A percentile compares a stretch with the other conserved stretches of the same genome.
These are phyloP conservation scores for Xanthia icteritia DNA, from an alignment of 2,888 invertebrate genomes.

Conservation along the genomic window DNA sequence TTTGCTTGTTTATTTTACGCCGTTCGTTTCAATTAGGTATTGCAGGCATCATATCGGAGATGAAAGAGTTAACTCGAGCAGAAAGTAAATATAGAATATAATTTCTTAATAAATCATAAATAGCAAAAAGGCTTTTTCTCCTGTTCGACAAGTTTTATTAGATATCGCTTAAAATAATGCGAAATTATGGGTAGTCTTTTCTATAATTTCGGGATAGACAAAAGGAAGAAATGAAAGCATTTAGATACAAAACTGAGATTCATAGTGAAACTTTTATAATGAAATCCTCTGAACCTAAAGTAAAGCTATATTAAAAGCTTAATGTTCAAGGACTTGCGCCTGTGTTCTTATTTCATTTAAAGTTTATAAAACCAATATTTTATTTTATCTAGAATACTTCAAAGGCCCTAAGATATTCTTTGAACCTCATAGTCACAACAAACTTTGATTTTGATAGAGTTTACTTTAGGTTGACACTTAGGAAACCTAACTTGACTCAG, in stretches of 20 bases:
- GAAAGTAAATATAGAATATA: conserved; percentile 16
- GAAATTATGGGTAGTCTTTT: no score
- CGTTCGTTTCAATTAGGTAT: conserved; percentile 34
- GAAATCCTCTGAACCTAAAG: conserved; percentile 29
- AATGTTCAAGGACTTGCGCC: conserved; percentile 25
- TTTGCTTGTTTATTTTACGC: conserved; percentile 32
- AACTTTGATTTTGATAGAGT: not conserved
- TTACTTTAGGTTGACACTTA: not conserved
- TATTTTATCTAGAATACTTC: conserved; percentile 12
- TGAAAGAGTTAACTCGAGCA: conserved; percentile 27
- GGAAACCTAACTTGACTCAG: not conserved
- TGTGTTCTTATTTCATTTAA: conserved; percentile 30
- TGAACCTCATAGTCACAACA: not conserved
- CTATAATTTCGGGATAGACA: not conserved
- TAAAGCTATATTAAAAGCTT: conserved; percentile 39
- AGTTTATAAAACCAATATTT: conserved; percentile 18
- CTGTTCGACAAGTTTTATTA: not conserved
- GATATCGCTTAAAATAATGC: conserved; percentile 21
- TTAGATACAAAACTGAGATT: conserved; percentile 34
- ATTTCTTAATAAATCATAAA: not conserved
- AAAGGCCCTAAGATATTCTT: not conserved
- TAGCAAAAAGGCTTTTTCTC: conserved; percentile 9
- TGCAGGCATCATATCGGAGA: conserved; percentile 31
- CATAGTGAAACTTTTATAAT: conserved; percentile 55
- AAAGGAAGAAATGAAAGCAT: conserved; percentile 33